phyloP scores from a whole-genome alignment of 2,888 invertebrate genomes.

The Hemicrepidius hirtus region DNA sequence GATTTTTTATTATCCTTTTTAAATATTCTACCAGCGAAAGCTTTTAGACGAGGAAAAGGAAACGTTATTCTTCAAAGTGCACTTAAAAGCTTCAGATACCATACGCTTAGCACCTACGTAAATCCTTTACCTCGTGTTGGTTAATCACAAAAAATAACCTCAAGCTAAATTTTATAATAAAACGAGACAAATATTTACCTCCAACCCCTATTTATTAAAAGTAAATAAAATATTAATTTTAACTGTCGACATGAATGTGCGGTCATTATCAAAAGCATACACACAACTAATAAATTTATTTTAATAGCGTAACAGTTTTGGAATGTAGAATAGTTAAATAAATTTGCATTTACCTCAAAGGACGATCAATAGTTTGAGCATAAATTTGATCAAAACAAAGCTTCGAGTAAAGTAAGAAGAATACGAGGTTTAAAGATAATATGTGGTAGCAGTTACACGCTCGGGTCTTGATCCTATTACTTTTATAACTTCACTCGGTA shows the following conservation, averaged over 20 bases:
- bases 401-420: background rate
- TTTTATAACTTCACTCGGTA: conserved; percentile 17
- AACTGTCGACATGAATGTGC: too few relatives aligned
- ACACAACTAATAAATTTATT: background rate
- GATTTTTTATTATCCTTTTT: conserved; percentile 22
- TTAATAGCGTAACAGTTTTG: background rate
- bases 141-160: background rate
- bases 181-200: too few relatives aligned
- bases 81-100: conserved; percentile 14
- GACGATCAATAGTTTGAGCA: background rate
- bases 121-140: background rate
- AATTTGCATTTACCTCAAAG: background rate
- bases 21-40: conserved; percentile 18
- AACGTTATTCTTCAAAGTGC: conserved; percentile 13
- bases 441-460: conserved; percentile 6
- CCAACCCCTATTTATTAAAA: too few relatives aligned
- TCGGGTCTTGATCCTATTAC: conserved; percentile 11
- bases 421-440: background rate
- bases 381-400: background rate
- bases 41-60: conserved; percentile 5
- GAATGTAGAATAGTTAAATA: background rate
- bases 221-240: too few relatives aligned
- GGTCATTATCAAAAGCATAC: too few relatives aligned
- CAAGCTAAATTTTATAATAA: too few relatives aligned
- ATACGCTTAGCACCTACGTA: conserved; percentile 16